These are phyloP conservation scores for Myotis planiceps DNA, from an alignment of 2,797 vertebrate species.

Conservation along the genomic window DNA sequence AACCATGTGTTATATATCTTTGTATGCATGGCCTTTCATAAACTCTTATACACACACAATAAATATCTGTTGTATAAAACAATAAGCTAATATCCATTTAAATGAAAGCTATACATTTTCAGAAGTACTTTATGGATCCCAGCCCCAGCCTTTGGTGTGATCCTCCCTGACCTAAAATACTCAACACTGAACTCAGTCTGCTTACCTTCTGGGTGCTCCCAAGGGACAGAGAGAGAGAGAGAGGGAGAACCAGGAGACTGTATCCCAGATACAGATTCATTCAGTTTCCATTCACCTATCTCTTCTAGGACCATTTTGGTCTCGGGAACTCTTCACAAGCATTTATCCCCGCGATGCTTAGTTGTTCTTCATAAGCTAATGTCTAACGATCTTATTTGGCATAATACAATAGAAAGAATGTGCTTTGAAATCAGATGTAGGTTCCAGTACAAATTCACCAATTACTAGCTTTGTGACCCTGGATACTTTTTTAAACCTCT, in stretches of 20 bases:
- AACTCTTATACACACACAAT: background rate
- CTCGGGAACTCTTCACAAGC: background rate
- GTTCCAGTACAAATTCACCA: background rate
- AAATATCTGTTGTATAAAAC: background rate
- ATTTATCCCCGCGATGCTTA: background rate
- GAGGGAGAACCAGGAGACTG: background rate
- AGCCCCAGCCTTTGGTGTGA: background rate
- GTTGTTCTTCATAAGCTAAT: background rate
- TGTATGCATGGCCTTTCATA: background rate
- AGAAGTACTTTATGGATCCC: background rate
- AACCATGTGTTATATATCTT: background rate
- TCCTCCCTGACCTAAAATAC: background rate
- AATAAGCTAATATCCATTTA: background rate
- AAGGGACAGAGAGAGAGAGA: background rate
- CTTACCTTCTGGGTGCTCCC: background rate
- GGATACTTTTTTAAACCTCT: background rate
- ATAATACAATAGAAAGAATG: background rate
- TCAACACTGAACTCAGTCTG: background rate
- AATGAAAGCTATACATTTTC: background rate
- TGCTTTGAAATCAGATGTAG: conserved; percentile 40
- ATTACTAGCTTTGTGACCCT: background rate
- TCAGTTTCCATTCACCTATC: background rate
- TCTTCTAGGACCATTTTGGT: background rate
- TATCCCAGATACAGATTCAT: background rate
- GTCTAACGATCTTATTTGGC: background rate